phyloP scores from a whole-genome alignment of 2,113 vertebrate species.

The Atlantisia rogersi region DNA sequence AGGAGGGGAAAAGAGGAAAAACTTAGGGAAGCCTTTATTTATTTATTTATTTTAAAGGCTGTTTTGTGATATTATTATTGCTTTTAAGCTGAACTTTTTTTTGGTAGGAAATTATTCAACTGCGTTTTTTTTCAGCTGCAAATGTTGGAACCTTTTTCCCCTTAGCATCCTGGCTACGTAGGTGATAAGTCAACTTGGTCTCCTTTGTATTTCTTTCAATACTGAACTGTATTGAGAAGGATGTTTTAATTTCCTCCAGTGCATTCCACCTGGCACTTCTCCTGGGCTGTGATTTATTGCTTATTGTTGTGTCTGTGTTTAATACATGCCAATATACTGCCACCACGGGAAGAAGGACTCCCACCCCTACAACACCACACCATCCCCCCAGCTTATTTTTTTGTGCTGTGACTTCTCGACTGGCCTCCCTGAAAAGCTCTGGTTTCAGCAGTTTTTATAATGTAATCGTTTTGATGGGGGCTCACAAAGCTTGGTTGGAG shows the following conservation, averaged over 20 bases:
- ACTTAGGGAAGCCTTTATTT: neutral
- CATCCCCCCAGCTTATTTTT: neutral
- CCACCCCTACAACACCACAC: neutral
- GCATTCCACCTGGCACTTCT: slow-evolving; percentile 59
- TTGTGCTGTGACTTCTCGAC: slow-evolving; percentile 12
- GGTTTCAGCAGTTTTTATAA: slow-evolving; percentile 59
- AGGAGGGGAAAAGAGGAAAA: neutral
- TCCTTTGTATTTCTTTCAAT: slow-evolving; percentile 54
- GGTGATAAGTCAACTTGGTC: slow-evolving; percentile 37
- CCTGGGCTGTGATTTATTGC: slow-evolving; percentile 69
- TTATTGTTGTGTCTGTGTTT: slow-evolving; percentile 59
- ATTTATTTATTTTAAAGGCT: neutral
- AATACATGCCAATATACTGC: slow-evolving; percentile 43
- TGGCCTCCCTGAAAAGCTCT: slow-evolving; percentile 36
- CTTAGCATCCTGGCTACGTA: neutral
- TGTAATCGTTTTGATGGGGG: neutral
- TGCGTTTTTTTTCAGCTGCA: neutral
- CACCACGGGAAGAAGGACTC: neutral
- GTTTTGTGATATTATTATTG: neutral
- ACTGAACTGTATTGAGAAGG: slow-evolving; percentile 40
- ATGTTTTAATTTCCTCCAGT: slow-evolving; percentile 69
- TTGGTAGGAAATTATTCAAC: neutral
- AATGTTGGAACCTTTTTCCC: neutral
- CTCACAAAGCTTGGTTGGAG: slow-evolving; percentile 7
- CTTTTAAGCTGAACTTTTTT: neutral